Evolutionary conservation across 2,113 vertebrate genomes (phyloP).

Genomic region (Alaudala cheleensis): DNA sequence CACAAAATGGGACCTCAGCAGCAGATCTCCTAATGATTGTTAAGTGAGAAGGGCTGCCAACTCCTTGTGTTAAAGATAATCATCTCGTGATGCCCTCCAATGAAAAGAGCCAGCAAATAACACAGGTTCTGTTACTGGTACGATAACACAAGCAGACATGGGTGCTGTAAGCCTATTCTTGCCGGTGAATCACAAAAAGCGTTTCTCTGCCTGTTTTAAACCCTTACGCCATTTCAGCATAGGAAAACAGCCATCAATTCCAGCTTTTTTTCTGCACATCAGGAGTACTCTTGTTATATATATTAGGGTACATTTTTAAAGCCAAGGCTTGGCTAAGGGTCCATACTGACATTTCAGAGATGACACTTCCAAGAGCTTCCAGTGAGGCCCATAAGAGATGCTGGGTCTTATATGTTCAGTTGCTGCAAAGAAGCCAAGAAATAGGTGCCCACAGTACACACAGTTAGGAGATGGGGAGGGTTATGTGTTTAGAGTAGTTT

Average conservation of each 20-base stretch:
- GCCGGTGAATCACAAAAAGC: neutral
- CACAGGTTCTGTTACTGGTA: neutral
- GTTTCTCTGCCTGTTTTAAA: neutral
- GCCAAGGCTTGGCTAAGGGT: neutral
- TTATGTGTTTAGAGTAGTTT: neutral
- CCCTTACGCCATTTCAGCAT: neutral
- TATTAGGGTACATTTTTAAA: neutral
- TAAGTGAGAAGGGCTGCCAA: constrained; percentile 18
- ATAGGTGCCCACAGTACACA: neutral
- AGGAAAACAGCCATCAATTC: neutral
- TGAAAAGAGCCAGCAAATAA: neutral
- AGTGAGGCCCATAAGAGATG: neutral
- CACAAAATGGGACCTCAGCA: constrained; percentile 12
- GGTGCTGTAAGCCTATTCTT: neutral
- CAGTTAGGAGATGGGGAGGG: rapidly evolving
- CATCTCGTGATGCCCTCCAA: neutral
- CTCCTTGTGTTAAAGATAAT: neutral
- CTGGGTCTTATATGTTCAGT: neutral
- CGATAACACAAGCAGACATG: rapidly evolving
- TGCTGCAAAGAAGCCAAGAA: neutral
- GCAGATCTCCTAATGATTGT: constrained; percentile 34
- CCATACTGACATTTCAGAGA: neutral
- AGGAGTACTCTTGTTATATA: neutral
- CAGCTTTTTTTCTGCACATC: neutral
- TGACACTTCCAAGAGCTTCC: neutral